Base-by-base conservation (phyloP, 2,888 invertebrate species). In the Alviniconcha strummeri region DNA sequence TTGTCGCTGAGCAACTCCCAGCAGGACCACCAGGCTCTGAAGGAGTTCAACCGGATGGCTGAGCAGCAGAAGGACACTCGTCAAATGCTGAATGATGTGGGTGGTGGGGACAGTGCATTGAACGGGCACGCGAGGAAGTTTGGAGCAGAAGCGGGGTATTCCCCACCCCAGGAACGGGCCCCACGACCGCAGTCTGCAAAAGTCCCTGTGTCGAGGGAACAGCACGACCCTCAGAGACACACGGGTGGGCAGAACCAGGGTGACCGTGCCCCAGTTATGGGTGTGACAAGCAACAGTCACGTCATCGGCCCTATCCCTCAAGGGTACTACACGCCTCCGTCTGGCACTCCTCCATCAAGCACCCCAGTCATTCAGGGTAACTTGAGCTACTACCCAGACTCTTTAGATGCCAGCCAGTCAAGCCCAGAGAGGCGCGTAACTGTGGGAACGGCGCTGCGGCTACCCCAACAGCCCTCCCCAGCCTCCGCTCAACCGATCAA, bases 291-390 rank as follows among this genome's bases (percentile, higher is more conserved):
- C 7, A 52, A 52, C 60, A 56, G 60, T 64, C 81, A 75, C 15
- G 17, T 75, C 36, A 64, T 81, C 8, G 81, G 74, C 52, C 74
- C 81, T 60, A 75, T 81, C n/a, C 75, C 81, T 64, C 74, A 81
- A 19, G 81, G 74, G 4, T 81, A 64, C 60, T 64, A 64, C 67
- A 67, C 11, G 8, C 64, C 75, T 13, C 5, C 36, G 9, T 4
- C 60, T 8, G 81, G 72, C 13, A n/a, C 15, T 64, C 82, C 75
- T 8, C 55, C n/a, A 4, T 82, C 77, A 11, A 69, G 69, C 13
- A 56, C 67, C 36, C 69, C 77, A 7, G 69, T 82, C 60, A 56
- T 82, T 52, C 82, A 77, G 69, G 76, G 82, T 9, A 67, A 78
- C 52, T 52, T 78, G 60, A 78, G 17, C 15, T 19, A 69, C 71